Base-by-base conservation (phyloP, 1,140 invertebrate genomes). In the Cyclina sinensis region DNA sequence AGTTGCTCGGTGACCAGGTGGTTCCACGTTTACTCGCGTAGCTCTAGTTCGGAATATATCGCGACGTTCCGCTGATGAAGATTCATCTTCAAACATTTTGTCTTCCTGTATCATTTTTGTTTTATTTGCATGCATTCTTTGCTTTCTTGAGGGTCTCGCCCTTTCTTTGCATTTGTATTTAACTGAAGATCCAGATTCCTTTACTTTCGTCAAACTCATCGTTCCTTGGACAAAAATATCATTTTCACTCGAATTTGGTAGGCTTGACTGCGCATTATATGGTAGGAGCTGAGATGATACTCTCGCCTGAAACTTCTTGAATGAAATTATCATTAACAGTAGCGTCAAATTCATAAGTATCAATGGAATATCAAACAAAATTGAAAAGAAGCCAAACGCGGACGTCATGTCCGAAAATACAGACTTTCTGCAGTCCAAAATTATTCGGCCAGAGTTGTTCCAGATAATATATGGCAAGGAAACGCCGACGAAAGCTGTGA, bases 331-430 rank as follows among this genome's bases (percentile, higher is more conserved):
- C n/a, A 74, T 18, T 16, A 21, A 4, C 1, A 74, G 1, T 21
- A 74, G n/a, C 2, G 35, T 43, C 3, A 43, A 7, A 74, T 74
- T 74, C 70, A 74, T 74, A 24, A 43, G 5, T 46, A 74, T 35
- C 21, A 74, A 35, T 43, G 70, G 70, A 35, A 74, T 74, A 24
- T 74, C 70, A 74, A 74, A 74, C 16, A 74, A 43, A 2, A 37
- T 1, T 11, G 70, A 39, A 30, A 43, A 74, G 1, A 14, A 3
- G 7, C n/a, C 18, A 1, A 74, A 37, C 1, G 70, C 24, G 30
- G 32, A n/a, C 5, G 1, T 37, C 7, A 43, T 37, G 24, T 74
- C 32, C n/a, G 70, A 39, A 46, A 74, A 74, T 35, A 74, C 24
- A 14, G 32, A 16, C 68, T 30, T 12, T 73, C 68, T 73, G 27